Base-by-base conservation (phyloP, 2,113 vertebrate genomes). In the Sebastes fasciatus region DNA sequence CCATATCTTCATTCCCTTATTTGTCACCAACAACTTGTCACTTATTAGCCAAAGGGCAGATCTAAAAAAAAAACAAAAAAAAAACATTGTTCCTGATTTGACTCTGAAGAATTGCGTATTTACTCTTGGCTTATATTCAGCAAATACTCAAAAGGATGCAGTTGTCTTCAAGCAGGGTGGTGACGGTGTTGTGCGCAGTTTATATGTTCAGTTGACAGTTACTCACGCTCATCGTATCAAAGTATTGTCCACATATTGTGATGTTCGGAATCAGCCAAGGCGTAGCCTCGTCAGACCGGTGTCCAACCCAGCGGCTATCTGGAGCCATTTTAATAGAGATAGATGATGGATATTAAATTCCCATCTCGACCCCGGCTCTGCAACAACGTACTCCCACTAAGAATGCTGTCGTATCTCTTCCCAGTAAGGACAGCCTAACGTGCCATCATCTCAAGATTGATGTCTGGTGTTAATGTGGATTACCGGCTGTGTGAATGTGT, bases 271-370 rank as follows among this genome's bases (percentile, higher is more conserved):
- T 64, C 57, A 6, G 23, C 49, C 19, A 3, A 51, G 26, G 42
- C 11, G 14, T 26, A 42, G 49, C 73, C 42, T 19, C 40, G 19
- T 46, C 69, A 48, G 42, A 6, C 74, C 74, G 0, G 23, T 57
- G 74, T 88, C 75, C 76, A 69, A 70, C 10, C 64, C 34, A 9
- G 65, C 10, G 4, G 60, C 71, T 67, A 40, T 70, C 64, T 45
- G 61, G 65, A 87, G 89, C 70, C 57, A n/a, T 61, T 84, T 74
- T 91, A 93, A 92, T 88, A 80, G 86, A 93, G 89, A 93, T 55
- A 13, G 65, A 93, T 92, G 86, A 67, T 45, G 2, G 55, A 80
- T 82, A 91, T 92, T 91, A 88, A 86, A 86, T 80, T 70, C 74
- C 82, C 81, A 84, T 91, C 82, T 86, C 10, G n/a, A 63, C 65